Percentiles rank a stretch among this genome's conserved stretches.
Conservation (phyloP, 2,888 invertebrate species). For the Drepanosiphum platanoidis region DNA sequence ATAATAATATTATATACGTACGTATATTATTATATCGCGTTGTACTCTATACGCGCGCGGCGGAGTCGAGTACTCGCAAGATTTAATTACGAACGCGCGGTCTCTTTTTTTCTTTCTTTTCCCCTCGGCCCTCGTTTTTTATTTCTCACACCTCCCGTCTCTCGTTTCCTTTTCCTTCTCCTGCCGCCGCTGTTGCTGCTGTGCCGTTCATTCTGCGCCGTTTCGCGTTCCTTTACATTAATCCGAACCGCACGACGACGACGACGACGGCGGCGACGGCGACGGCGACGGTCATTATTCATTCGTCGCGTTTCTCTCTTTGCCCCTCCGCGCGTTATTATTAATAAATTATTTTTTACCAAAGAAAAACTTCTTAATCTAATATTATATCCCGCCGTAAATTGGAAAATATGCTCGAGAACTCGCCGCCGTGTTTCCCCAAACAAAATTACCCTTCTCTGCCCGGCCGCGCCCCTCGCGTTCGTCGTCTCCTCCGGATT, state of each 20-base stretch:
- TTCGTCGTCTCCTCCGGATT: background rate
- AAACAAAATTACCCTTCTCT: conserved; percentile 30
- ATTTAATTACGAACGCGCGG: conserved; percentile 10
- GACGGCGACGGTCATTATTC: conserved; percentile 36
- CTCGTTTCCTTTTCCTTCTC: background rate
- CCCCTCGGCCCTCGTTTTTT: too few species aligned
- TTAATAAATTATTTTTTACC: conserved; percentile 48
- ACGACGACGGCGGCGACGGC: conserved; percentile 5
- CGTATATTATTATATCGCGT: too few species aligned
- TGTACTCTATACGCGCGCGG: background rate
- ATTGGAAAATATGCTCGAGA: conserved; percentile 47
- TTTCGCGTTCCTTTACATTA: conserved; percentile 44
- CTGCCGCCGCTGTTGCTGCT: too few species aligned
- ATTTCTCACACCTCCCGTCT: too few species aligned
- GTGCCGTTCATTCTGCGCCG: background rate
- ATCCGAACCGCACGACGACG: conserved; percentile 30
- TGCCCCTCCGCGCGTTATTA: conserved; percentile 15
- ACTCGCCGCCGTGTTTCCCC: conserved; percentile 17
- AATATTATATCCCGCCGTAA: conserved; percentile 27
- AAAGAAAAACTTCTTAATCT: conserved; percentile 48
- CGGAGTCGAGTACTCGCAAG: background rate
- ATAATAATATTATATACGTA: too few species aligned
- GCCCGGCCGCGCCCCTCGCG: background rate
- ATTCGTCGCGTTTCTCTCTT: conserved; percentile 45
- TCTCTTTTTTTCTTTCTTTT: background rate